Conservation (phyloP, 2,797 vertebrate species). For the Lithobates pipiens region DNA sequence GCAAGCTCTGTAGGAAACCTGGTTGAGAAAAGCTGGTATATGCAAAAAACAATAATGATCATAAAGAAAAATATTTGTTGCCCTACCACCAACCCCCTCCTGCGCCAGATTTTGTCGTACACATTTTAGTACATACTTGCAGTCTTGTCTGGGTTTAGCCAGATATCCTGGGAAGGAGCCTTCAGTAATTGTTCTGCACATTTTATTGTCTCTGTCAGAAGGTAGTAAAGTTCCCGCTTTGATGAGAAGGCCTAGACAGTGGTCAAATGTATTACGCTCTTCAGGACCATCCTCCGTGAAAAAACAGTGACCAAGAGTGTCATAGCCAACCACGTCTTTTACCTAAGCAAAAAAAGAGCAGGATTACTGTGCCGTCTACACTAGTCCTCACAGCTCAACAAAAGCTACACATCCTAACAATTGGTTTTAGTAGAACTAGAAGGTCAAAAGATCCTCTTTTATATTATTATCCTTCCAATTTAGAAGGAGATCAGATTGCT, state of each 20-base stretch:
- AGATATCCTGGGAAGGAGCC: slow-evolving; percentile 90
- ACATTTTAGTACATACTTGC: slow-evolving; percentile 79
- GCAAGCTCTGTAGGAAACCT: too few species aligned
- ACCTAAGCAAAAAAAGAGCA: slow-evolving; percentile 75
- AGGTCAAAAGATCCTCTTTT: not conserved
- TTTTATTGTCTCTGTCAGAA: slow-evolving; percentile 91
- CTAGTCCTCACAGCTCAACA: too few species aligned
- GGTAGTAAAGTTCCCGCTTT: slow-evolving; percentile 91
- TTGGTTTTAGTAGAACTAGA: not conserved
- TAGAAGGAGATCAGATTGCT: not conserved
- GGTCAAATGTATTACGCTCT: slow-evolving; percentile 93
- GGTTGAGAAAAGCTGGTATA: too few species aligned
- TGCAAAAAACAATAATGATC: too few species aligned
- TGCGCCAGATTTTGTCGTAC: not conserved
- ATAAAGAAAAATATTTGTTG: not conserved
- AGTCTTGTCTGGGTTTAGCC: slow-evolving; percentile 93
- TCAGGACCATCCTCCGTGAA: slow-evolving; percentile 96
- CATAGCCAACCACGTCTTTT: slow-evolving; percentile 91
- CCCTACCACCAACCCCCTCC: not conserved
- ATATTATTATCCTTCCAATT: not conserved
- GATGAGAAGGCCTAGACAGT: slow-evolving; percentile 92
- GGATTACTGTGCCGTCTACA: not conserved
- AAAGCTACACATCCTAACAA: too few species aligned
- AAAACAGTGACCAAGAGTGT: slow-evolving; percentile 92
- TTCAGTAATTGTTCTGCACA: slow-evolving; percentile 90